phyloP scores from a whole-genome alignment of 2,888 invertebrate species.

The Formica aserva region DNA sequence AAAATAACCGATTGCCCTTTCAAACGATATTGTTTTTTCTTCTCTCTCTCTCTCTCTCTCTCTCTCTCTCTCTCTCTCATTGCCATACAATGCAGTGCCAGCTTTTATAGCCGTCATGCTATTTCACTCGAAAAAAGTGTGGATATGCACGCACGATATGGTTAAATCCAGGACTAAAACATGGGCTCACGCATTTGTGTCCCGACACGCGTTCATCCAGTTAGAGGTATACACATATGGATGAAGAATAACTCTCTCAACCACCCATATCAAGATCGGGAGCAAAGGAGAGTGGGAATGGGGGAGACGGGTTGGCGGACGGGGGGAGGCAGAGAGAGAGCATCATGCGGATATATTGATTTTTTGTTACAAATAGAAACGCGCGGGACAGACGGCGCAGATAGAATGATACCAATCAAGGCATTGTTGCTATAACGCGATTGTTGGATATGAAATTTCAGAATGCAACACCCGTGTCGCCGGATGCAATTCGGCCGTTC shows the following conservation, averaged over 20 bases:
- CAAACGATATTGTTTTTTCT: slow-evolving; percentile 43
- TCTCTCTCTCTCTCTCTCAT: not conserved
- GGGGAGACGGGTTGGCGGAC: not conserved
- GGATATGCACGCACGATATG: slow-evolving; percentile 33
- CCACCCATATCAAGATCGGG: slow-evolving; percentile 24
- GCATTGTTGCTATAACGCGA: slow-evolving; percentile 69
- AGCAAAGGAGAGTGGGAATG: slow-evolving; percentile 42
- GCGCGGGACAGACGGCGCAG: slow-evolving; percentile 55
- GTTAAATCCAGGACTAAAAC: slow-evolving; percentile 46
- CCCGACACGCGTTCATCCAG: slow-evolving; percentile 21
- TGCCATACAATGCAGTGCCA: slow-evolving; percentile 8
- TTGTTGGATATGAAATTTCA: slow-evolving; percentile 69
- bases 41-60: not conserved
- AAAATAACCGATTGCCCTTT: slow-evolving; percentile 51
- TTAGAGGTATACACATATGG: slow-evolving; percentile 8
- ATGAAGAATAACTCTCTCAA: slow-evolving; percentile 31
- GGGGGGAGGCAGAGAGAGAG: slow-evolving; percentile 22
- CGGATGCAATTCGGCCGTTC: slow-evolving; percentile 52
- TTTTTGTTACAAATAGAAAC: slow-evolving; percentile 65
- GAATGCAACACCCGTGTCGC: slow-evolving; percentile 47
- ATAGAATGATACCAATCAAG: slow-evolving; percentile 71
- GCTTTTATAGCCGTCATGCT: slow-evolving; percentile 30
- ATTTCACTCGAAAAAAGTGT: slow-evolving; percentile 43
- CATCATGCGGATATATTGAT: slow-evolving; percentile 48
- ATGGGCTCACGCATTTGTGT: slow-evolving; percentile 27